These are phyloP conservation scores for Catostomus latipinnis DNA, from an alignment of 2,797 vertebrate genomes.

Conservation along the genomic window DNA sequence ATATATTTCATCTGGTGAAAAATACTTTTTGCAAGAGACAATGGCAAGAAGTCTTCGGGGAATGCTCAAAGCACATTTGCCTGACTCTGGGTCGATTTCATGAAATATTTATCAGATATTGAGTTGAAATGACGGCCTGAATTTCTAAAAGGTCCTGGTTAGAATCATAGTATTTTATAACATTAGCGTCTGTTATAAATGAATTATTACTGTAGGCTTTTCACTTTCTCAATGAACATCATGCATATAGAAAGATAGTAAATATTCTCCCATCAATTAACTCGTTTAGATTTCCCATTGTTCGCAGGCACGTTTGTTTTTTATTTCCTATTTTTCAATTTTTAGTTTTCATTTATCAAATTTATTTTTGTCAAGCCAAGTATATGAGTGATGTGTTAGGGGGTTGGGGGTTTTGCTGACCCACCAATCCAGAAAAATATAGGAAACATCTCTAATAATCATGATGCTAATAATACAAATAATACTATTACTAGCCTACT, in stretches of 20 bases:
- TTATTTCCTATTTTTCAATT: constrained; percentile 56
- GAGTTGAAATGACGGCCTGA: constrained; percentile 69
- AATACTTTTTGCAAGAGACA: constrained; percentile 60
- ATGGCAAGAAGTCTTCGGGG: constrained; percentile 62
- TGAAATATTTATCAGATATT: constrained; percentile 71
- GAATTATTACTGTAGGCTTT: constrained; percentile 70
- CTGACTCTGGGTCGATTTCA: constrained; percentile 69
- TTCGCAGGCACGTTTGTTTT: constrained; percentile 59
- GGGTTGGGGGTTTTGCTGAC: constrained; percentile 59
- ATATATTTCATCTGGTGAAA: constrained; percentile 62
- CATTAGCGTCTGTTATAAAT: constrained; percentile 71
- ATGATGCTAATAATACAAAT: constrained; percentile 10
- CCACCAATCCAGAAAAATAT: constrained; percentile 9
- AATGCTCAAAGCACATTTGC: constrained; percentile 71
- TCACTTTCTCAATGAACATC: constrained; percentile 41
- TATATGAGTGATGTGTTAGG: constrained; percentile 63
- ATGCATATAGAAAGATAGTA: constrained; percentile 44
- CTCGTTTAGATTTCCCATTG: background rate
- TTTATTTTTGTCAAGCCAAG: constrained; percentile 78
- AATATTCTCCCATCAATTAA: constrained; percentile 40
- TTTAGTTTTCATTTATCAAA: constrained; percentile 56
- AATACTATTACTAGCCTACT: constrained; percentile 8
- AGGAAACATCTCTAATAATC: constrained; percentile 25
- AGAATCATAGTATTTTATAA: constrained; percentile 71
- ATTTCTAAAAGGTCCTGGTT: constrained; percentile 70